Conservation (phyloP, 2,888 invertebrate species). For the Rapana venosa region DNA sequence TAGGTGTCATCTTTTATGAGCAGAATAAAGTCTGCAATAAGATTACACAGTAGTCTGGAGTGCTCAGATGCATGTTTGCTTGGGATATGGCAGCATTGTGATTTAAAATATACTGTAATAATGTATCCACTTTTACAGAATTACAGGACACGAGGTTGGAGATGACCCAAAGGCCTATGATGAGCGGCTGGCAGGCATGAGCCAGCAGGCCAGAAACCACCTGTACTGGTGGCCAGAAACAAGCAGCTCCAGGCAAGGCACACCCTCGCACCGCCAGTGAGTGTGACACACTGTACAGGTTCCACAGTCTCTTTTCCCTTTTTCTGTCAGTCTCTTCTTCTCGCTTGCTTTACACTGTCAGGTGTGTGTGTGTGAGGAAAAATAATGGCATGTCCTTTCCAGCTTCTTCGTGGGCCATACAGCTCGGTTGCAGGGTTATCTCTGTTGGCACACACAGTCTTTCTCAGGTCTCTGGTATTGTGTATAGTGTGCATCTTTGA, state of each 20-base stretch:
- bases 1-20: no score
- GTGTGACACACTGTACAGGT: no score
- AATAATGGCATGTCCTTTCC: no score
- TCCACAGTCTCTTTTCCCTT: background rate
- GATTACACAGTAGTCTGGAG: no score
- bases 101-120: no score
- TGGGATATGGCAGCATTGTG: background rate
- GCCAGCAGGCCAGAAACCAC: constrained; percentile 57
- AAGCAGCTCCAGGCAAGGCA: constrained; percentile 59
- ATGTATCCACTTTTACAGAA: constrained; percentile 2
- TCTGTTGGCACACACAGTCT: background rate
- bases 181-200: constrained; percentile 58
- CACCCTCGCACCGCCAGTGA: constrained; percentile 44
- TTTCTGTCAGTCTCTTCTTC: background rate
- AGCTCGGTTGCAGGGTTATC: background rate
- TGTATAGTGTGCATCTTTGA: no score
- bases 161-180: constrained; percentile 61
- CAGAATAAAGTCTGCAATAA: no score
- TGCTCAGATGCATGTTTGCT: background rate
- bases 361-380: no score
- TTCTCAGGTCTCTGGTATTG: no score
- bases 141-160: constrained; percentile 65
- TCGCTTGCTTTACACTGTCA: background rate
- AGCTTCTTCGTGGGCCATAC: no score
- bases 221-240: constrained; percentile 53